Evolutionary conservation across 2,797 vertebrate species (phyloP), one percentile per base, ranked within the genome.

Genomic region (Octomys mimax): DNA sequence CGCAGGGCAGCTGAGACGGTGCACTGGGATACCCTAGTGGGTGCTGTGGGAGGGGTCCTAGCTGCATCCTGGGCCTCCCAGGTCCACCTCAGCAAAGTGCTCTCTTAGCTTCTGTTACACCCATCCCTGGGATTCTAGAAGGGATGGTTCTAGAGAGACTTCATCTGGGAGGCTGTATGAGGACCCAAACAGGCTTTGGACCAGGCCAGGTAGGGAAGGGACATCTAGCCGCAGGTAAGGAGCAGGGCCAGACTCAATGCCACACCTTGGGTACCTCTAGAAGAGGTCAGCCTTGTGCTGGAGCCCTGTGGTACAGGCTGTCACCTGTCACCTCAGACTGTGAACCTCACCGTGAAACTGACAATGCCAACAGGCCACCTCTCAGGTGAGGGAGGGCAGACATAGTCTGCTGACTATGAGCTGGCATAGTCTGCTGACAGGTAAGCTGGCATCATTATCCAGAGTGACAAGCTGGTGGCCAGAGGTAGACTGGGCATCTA

Each of bases 371-470:
- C 42, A 7, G 71, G 0, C 2, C 0, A 1, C n/a, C 24, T 80
- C 39, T 26, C 49, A 14, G 12, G 19, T 22, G 42, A 22, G 11
- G 1, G 21, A 26, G 52, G 78, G 28, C 42, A 42, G 24, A 31
- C 26, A 52, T 1, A 2, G 31, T 10, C 0, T 7, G 2, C 85
- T 5, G 33, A 16, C n/a, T n/a, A n/a, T n/a, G n/a, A n/a, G n/a
- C n/a, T n/a, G n/a, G n/a, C 26, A 52, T 1, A 2, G 31, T 10
- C 0, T 7, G 2, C 85, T 5, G 33, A 3, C 22, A 3, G 2
- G 0, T 1, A 16, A 52, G 49, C 5, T 16, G 54, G 14, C 11
- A 0, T 57, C 4, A 0, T 2, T 8, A 31, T 5, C 28, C 3
- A 0, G 2, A 39, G 49, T 6, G 1, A 19, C 10, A 24, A 71